Evolutionary conservation across 64 coral and sea anemone genomes (phyloP).

Genomic region (Anthopleura sola): DNA sequence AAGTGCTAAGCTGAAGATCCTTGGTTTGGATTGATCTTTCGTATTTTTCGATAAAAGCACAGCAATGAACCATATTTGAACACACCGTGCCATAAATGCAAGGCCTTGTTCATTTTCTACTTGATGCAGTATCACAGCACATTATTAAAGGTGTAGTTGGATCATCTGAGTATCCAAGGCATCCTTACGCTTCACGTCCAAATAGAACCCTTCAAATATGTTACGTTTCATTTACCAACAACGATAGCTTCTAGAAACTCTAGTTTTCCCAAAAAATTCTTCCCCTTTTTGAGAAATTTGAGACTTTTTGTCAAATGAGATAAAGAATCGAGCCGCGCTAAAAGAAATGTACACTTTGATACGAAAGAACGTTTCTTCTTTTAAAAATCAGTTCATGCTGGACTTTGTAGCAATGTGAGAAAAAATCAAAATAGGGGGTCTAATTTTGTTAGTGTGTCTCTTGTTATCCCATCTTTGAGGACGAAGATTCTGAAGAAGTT

Average conservation of each 20-base stretch:
- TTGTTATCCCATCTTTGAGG: neutral
- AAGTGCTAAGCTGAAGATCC: neutral
- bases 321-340: neutral
- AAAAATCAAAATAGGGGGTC: neutral
- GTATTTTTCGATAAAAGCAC: neutral
- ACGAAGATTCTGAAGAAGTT: neutral
- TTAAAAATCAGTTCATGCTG: neutral
- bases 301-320: neutral
- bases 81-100: neutral
- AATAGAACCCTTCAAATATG: neutral
- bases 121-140: neutral
- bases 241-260: neutral
- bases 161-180: neutral
- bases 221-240: neutral
- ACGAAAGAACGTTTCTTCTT: neutral
- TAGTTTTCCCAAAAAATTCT: neutral
- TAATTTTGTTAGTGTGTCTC: neutral
- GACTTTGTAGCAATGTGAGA: neutral
- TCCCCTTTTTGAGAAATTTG: neutral
- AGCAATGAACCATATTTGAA: neutral
- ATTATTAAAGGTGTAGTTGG: neutral
- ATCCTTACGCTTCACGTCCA: neutral
- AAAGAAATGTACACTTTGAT: neutral
- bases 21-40: neutral
- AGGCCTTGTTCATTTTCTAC: neutral